Percentiles rank a stretch among this genome's conserved stretches.
Conservation (phyloP, 2,797 vertebrate species). For the Semotilus atromaculatus region DNA sequence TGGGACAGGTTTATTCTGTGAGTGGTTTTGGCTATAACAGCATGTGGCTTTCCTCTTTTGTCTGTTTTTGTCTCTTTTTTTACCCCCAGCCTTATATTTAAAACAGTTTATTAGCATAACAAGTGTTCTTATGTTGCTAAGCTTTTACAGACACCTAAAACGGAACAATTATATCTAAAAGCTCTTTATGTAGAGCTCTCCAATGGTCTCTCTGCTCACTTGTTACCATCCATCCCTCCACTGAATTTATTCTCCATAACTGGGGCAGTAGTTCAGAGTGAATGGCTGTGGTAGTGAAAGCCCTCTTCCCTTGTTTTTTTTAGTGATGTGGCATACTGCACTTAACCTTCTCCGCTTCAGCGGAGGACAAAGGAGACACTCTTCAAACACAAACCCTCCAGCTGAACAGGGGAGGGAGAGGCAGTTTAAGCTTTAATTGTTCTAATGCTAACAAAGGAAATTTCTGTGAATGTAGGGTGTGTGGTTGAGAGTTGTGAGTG, state of each 20-base stretch:
- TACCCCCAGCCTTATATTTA: constrained; percentile 26
- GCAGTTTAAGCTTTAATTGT: constrained; percentile 54
- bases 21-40: constrained; percentile 17
- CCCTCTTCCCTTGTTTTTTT: constrained; percentile 44
- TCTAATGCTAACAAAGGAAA: constrained; percentile 49
- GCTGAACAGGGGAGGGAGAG: constrained; percentile 37
- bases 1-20: constrained; percentile 69
- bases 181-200: constrained; percentile 43
- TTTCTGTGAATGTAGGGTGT: constrained; percentile 17
- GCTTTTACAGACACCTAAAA: constrained; percentile 47
- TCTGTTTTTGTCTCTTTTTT: constrained; percentile 29
- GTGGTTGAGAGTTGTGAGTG: constrained; percentile 30
- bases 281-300: constrained; percentile 42
- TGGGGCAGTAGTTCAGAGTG: constrained; percentile 47
- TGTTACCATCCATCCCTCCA: constrained; percentile 50
- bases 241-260: constrained; percentile 42
- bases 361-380: constrained; percentile 56
- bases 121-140: constrained; percentile 46
- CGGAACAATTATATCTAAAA: constrained; percentile 47
- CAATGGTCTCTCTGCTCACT: constrained; percentile 65
- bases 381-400: constrained; percentile 42
- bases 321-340: constrained; percentile 48
- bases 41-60: constrained; percentile 13
- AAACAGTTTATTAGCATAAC: constrained; percentile 48
- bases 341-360: constrained; percentile 58